A percentile compares a stretch with the other conserved stretches of the same genome.
These are phyloP conservation scores for Stichopus horrens DNA, from an alignment of 53 echinoderm and acorn worm genomes.

Conservation along the genomic window DNA sequence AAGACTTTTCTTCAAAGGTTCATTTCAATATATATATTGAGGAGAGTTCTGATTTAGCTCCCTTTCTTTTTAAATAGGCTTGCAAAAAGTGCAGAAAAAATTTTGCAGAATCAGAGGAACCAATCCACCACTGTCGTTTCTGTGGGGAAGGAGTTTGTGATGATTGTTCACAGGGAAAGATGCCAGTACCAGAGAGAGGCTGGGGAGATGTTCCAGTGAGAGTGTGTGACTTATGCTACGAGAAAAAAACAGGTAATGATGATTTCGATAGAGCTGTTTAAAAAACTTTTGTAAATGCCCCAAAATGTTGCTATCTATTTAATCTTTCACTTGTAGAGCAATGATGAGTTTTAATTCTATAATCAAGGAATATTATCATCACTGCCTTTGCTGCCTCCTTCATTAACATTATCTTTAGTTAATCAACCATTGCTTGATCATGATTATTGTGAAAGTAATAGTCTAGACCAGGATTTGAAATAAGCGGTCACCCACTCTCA, in stretches of 20 bases:
- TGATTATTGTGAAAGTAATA: too few relatives aligned
- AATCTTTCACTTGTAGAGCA: neutral
- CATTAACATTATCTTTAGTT: too few relatives aligned
- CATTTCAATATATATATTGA: too few relatives aligned
- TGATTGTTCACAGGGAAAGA: slow-evolving; percentile 69
- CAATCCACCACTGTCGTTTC: slow-evolving; percentile 82
- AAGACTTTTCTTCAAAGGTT: too few relatives aligned
- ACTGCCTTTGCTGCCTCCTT: too few relatives aligned
- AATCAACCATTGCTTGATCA: too few relatives aligned
- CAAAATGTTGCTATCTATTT: too few relatives aligned
- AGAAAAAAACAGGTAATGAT: slow-evolving; percentile 49
- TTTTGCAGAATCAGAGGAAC: slow-evolving; percentile 59
- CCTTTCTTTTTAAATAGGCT: slow-evolving; percentile 47
- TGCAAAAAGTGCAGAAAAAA: slow-evolving; percentile 62
- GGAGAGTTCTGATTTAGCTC: too few relatives aligned
- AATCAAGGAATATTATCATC: too few relatives aligned
- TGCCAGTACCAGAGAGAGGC: slow-evolving; percentile 91
- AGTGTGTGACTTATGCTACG: slow-evolving; percentile 79
- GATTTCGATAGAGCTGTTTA: neutral
- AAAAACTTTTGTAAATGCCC: too few relatives aligned
- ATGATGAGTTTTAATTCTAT: neutral
- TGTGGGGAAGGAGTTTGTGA: slow-evolving; percentile 97
- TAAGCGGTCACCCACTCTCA: too few relatives aligned
- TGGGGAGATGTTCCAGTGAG: slow-evolving; percentile 90
- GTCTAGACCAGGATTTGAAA: too few relatives aligned